Evolutionary conservation across 2,888 invertebrate species (phyloP).

Genomic region (Lithophane semibrunnea): DNA sequence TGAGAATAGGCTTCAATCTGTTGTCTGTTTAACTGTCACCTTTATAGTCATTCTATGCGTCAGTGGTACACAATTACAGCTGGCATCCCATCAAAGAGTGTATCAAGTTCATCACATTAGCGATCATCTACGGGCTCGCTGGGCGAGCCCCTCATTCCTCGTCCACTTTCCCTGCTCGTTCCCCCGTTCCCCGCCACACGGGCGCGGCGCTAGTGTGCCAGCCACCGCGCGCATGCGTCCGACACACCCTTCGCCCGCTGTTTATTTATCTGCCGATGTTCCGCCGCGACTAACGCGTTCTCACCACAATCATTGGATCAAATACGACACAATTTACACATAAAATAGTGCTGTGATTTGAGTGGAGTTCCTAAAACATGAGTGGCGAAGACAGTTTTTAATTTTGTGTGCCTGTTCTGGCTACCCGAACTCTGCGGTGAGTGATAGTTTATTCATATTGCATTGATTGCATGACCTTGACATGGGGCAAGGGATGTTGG

Average conservation of each 20-base stretch:
- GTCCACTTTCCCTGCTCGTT: constrained; percentile 12
- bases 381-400: constrained; percentile 18
- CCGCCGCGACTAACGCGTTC: constrained; percentile 29
- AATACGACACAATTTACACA: constrained; percentile 18
- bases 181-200: not conserved
- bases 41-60: not conserved
- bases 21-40: not conserved
- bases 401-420: not conserved
- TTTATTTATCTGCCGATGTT: constrained; percentile 58
- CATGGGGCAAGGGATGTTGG: constrained; percentile 26
- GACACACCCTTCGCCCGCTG: constrained; percentile 53
- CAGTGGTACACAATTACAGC: no score
- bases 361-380: constrained; percentile 49
- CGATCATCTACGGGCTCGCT: not conserved
- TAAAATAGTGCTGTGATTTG: constrained; percentile 30
- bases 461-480: constrained; percentile 55
- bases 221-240: constrained; percentile 46
- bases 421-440: constrained; percentile 28
- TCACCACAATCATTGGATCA: constrained; percentile 25
- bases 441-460: constrained; percentile 8
- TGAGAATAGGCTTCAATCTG: not conserved
- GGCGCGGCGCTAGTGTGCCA: constrained; percentile 28
- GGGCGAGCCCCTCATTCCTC: constrained; percentile 13
- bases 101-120: not conserved
- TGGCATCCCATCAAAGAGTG: not conserved